These are phyloP conservation scores for Microtus ochrogaster DNA, from an alignment of 2,113 vertebrate species.

Conservation along the genomic window DNA sequence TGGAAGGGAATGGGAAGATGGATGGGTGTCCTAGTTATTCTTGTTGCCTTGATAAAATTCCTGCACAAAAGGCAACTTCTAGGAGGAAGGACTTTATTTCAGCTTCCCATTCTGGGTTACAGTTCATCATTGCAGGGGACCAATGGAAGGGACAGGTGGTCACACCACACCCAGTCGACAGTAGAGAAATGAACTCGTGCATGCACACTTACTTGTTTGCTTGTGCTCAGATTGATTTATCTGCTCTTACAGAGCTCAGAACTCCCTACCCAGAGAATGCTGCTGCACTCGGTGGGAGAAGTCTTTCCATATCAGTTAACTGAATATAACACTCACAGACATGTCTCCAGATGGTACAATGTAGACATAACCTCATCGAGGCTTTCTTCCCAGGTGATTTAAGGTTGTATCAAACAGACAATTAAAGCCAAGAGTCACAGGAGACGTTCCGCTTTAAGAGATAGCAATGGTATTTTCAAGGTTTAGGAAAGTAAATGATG, in stretches of 20 bases:
- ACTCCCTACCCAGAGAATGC: not conserved
- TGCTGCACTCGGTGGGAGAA: not conserved
- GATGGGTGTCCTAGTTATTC: not conserved
- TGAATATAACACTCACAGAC: not conserved
- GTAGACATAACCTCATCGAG: not conserved
- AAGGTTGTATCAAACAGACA: not conserved
- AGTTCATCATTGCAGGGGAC: not conserved
- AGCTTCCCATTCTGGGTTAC: not conserved
- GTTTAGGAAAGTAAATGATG: not conserved
- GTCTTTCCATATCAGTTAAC: not conserved
- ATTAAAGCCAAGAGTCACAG: not conserved
- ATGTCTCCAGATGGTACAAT: not conserved
- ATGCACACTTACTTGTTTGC: not conserved
- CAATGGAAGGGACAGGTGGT: not conserved
- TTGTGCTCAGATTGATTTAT: not conserved
- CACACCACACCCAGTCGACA: not conserved
- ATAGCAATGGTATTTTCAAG: too few relatives aligned
- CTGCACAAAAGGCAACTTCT: not conserved
- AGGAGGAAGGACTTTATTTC: not conserved
- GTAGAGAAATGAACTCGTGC: not conserved
- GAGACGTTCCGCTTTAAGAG: accelerated
- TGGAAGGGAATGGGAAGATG: accelerated
- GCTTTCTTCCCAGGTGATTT: not conserved
- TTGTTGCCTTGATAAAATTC: not conserved
- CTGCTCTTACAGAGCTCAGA: not conserved